These are phyloP conservation scores for Cyrtorhinus lividipennis DNA, from an alignment of 1,140 invertebrate species.

Conservation along the genomic window DNA sequence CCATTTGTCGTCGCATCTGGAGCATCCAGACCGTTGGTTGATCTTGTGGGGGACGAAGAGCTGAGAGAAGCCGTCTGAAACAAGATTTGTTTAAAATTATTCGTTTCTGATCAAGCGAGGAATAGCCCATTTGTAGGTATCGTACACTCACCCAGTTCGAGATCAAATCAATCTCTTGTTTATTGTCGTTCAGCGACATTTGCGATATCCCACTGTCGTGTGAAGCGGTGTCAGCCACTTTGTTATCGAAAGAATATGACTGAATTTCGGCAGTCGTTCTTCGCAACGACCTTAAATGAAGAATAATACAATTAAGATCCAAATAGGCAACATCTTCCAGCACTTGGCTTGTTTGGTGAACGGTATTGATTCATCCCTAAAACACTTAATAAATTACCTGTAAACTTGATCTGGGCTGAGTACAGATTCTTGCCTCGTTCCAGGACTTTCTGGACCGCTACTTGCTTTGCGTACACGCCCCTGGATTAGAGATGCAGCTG, in stretches of 20 bases:
- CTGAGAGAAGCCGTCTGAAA: constrained; percentile 15
- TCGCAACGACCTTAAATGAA: constrained; percentile 47
- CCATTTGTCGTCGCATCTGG: constrained; percentile 11
- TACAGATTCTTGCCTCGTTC: constrained; percentile 13
- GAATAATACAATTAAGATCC: background rate
- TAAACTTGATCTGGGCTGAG: constrained; percentile 26
- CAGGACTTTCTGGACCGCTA: constrained; percentile 6
- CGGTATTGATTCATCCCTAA: too few species aligned
- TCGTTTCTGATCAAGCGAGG: too few species aligned
- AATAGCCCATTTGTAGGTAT: too few species aligned
- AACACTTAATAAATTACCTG: too few species aligned
- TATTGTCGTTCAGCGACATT: constrained; percentile 42
- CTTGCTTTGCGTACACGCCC: constrained; percentile 46
- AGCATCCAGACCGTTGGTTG: constrained; percentile 19
- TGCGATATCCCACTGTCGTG: constrained; percentile 82
- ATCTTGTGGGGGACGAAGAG: constrained; percentile 15
- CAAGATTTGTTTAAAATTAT: too few species aligned
- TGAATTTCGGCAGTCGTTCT: constrained; percentile 89
- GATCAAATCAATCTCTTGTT: constrained; percentile 11
- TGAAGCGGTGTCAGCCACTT: constrained; percentile 47
- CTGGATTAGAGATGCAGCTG: constrained; percentile 69
- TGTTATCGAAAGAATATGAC: constrained; percentile 61
- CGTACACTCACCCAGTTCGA: constrained; percentile 11
- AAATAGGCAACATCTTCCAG: too few species aligned
- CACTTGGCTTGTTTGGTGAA: too few species aligned